Percentiles rank a stretch among this genome's conserved stretches.
Evolutionary conservation across 1,140 invertebrate genomes (phyloP).

Genomic region (Neotoxoptera formosana): DNA sequence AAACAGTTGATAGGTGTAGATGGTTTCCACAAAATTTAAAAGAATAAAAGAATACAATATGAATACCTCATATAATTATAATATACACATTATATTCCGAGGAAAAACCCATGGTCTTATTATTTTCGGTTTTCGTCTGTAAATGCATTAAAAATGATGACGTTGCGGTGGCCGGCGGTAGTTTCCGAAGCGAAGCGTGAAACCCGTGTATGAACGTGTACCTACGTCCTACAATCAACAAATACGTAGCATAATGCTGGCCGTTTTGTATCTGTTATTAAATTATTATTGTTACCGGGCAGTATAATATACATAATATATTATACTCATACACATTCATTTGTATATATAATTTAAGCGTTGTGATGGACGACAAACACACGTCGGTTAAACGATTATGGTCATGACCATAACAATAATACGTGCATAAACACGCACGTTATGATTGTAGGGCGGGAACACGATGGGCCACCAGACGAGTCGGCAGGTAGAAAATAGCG

Average conservation of each 20-base stretch:
- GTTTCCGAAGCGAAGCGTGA: neutral
- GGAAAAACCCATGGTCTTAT: neutral
- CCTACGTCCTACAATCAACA: neutral
- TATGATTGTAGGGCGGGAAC: neutral
- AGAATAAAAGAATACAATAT: neutral
- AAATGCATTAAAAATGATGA: neutral
- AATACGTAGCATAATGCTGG: neutral
- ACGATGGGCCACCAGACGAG: neutral
- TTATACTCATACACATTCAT: neutral
- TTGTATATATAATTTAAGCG: neutral
- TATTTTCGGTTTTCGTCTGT: neutral
- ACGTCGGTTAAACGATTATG: neutral
- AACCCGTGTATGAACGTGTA: neutral
- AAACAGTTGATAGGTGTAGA: neutral
- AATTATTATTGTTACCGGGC: neutral
- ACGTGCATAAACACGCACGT: neutral
- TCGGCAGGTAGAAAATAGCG: neutral
- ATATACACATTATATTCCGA: neutral
- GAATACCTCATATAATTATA: neutral
- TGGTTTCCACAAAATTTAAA: neutral
- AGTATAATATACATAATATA: neutral
- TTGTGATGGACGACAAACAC: neutral
- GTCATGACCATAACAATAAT: slow-evolving; percentile 18
- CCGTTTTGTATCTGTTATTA: neutral
- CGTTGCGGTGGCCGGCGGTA: neutral